Percentiles rank a stretch among this genome's conserved stretches.
Conservation (phyloP, 1,140 invertebrate species). For the Diuraphis noxia region DNA sequence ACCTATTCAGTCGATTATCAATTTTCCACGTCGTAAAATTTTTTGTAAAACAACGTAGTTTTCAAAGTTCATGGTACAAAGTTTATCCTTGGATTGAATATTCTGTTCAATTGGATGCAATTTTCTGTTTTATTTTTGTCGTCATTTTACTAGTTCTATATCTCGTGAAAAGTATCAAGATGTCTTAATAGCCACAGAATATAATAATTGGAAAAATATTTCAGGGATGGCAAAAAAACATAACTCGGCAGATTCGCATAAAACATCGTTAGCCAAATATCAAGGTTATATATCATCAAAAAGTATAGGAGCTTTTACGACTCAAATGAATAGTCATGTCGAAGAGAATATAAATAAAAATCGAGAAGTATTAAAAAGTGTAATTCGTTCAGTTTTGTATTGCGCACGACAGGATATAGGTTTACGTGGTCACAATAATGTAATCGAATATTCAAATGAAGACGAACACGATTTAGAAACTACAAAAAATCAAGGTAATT, state of each 20-base stretch:
- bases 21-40: too few relatives aligned
- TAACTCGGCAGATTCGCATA: neutral
- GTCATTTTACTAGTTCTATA: neutral
- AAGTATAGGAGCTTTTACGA: neutral
- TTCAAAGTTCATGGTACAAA: too few relatives aligned
- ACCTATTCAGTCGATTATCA: too few relatives aligned
- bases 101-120: neutral
- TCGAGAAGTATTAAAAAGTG: neutral
- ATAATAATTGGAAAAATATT: constrained; percentile 16
- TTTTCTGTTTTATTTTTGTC: constrained; percentile 10
- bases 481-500: constrained; percentile 12
- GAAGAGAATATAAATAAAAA: neutral
- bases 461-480: neutral
- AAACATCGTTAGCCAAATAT: neutral
- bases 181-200: neutral
- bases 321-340: neutral
- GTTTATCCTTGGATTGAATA: too few relatives aligned
- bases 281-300: neutral
- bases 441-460: neutral
- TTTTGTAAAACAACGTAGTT: too few relatives aligned
- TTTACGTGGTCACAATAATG: neutral
- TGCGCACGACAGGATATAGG: neutral
- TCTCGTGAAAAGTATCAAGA: neutral
- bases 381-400: neutral
- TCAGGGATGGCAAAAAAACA: neutral